Conservation (phyloP, 2,797 vertebrate species). For the Pangasius larnaudii region DNA sequence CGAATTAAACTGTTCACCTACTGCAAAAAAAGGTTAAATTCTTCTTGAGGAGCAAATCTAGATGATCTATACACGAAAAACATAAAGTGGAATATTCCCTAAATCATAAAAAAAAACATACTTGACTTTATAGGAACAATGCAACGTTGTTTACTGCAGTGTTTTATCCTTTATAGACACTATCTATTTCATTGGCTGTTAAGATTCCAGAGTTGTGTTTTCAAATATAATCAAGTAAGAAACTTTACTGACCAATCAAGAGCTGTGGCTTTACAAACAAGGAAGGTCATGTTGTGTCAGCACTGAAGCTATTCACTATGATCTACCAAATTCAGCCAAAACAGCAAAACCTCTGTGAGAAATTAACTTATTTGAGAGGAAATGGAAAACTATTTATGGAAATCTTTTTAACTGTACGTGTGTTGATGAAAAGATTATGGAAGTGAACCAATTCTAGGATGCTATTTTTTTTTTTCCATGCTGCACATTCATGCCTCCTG, state of each 20-base stretch:
- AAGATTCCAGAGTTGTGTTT: conserved; percentile 4
- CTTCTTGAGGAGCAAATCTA: not conserved
- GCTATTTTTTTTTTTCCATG: conserved; percentile 75
- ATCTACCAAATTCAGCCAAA: conserved; percentile 57
- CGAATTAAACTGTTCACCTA: conserved; percentile 26
- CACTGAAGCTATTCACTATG: conserved; percentile 11
- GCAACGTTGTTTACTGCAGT: not conserved
- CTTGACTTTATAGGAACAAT: conserved; percentile 7
- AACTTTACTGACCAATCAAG: conserved; percentile 26
- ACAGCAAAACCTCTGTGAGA: conserved; percentile 70
- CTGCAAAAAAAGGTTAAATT: conserved; percentile 19
- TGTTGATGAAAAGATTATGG: conserved; percentile 78
- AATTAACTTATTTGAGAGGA: conserved; percentile 71
- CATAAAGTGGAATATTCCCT: not conserved
- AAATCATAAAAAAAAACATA: not conserved
- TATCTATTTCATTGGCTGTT: conserved; percentile 48
- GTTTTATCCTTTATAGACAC: not conserved
- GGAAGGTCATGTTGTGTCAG: conserved; percentile 47
- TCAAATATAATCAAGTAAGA: not conserved
- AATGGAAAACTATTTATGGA: conserved; percentile 79
- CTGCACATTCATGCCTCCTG: conserved; percentile 77
- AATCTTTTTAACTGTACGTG: conserved; percentile 72
- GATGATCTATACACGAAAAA: not conserved
- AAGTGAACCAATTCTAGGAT: conserved; percentile 75
- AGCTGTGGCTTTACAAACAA: conserved; percentile 57